Evolutionary conservation across 2,888 invertebrate genomes (phyloP).

Genomic region (Drosophila anomelani): DNA sequence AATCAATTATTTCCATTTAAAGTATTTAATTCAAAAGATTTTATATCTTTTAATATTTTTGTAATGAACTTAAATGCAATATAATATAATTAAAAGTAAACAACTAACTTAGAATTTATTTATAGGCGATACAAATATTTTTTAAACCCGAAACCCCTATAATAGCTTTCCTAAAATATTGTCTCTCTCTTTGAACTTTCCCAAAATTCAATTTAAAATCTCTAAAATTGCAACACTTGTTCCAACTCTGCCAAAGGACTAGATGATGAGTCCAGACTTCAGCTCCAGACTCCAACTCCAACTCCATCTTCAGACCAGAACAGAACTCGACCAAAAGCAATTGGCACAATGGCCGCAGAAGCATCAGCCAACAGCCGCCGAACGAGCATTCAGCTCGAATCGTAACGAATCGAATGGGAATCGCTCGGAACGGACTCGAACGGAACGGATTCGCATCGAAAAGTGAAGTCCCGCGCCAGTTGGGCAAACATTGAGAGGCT

Average conservation of each 20-base stretch:
- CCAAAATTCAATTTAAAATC: not conserved
- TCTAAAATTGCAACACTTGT: not conserved
- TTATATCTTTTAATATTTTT: not conserved
- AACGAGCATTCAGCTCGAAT: constrained; percentile 39
- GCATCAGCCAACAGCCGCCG: constrained; percentile 22
- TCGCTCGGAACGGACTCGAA: constrained; percentile 23
- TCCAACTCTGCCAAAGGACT: constrained; percentile 1
- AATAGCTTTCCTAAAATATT: too few species aligned
- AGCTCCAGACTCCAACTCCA: constrained; percentile 11
- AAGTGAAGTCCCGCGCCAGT: constrained; percentile 66
- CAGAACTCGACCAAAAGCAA: constrained; percentile 58
- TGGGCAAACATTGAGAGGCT: constrained; percentile 76
- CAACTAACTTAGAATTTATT: not conserved
- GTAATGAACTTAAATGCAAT: rapidly evolving
- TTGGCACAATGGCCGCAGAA: constrained; percentile 76
- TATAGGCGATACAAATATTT: not conserved
- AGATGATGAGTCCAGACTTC: not conserved
- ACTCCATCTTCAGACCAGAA: constrained; percentile 21
- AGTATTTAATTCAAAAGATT: not conserved
- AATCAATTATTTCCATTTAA: not conserved
- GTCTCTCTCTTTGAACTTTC: too few species aligned
- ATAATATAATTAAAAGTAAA: not conserved
- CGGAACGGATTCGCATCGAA: constrained; percentile 27
- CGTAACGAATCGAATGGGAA: constrained; percentile 26
- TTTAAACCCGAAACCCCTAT: not conserved